Evolutionary conservation across 1,140 invertebrate genomes (phyloP).

Genomic region (Drosophila teissieri): DNA sequence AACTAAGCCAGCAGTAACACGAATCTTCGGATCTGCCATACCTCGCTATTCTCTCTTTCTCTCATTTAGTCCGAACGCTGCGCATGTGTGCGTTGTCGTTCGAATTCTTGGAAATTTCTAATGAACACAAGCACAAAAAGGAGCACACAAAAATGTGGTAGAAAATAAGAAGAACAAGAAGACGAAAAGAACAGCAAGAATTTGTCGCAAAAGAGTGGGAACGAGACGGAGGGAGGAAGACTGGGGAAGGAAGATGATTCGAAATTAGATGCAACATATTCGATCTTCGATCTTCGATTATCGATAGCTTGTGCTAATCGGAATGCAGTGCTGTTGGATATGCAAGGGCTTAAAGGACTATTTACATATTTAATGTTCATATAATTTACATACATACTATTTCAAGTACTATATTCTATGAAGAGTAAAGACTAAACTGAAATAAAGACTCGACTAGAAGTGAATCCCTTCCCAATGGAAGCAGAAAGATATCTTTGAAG

Average conservation of each 20-base stretch:
- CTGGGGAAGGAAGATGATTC: not conserved
- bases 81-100: conserved; percentile 64
- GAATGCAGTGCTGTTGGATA: not conserved
- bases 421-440: too few species aligned
- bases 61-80: conserved; percentile 10
- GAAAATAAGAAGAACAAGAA: conserved; percentile 52
- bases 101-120: conserved; percentile 78
- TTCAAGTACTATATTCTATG: too few species aligned
- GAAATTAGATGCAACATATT: conserved; percentile 25
- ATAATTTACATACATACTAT: too few species aligned
- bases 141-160: conserved; percentile 74
- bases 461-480: not conserved
- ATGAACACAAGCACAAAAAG: conserved; percentile 80
- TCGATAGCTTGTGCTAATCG: not conserved
- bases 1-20: conserved; percentile 81
- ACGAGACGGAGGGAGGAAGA: conserved; percentile 11
- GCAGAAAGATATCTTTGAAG: not conserved
- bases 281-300: conserved; percentile 26
- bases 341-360: not conserved
- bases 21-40: conserved; percentile 53
- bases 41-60: conserved; percentile 3
- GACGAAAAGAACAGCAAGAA: conserved; percentile 51
- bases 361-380: too few species aligned
- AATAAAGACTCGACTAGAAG: too few species aligned
- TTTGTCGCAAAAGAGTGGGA: conserved; percentile 59